These are phyloP conservation scores for Chrysocyon brachyurus DNA, from an alignment of 2,797 vertebrate species.

Conservation along the genomic window DNA sequence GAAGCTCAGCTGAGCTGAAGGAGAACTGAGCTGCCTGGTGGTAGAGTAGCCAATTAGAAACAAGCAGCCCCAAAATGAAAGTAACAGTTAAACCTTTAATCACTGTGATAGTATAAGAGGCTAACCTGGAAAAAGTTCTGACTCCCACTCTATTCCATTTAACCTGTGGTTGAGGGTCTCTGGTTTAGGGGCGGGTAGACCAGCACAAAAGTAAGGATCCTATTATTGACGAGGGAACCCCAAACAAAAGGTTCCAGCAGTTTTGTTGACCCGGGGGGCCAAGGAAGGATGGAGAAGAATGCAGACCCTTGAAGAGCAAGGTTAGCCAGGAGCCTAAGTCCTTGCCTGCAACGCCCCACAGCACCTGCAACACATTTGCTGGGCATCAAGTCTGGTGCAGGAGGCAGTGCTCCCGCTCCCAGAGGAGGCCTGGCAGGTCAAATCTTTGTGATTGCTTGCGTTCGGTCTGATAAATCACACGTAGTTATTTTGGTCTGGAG, in stretches of 20 bases:
- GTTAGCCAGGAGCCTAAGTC: fast-evolving
- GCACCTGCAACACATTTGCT: fast-evolving
- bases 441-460: neutral
- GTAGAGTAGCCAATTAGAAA: neutral
- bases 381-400: no score
- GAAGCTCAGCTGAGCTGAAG: neutral
- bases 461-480: neutral
- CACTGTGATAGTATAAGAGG: neutral
- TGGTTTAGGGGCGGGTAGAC: neutral
- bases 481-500: neutral
- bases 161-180: neutral
- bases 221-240: neutral
- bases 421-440: neutral
- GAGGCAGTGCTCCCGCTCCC: no score
- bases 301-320: neutral
- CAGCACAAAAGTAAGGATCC: neutral
- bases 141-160: neutral
- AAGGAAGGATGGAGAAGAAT: neutral
- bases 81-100: neutral
- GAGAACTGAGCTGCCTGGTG: neutral
- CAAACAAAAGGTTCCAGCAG: neutral
- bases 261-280: neutral
- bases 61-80: neutral
- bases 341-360: neutral
- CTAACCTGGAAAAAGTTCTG: neutral